Percentiles rank a stretch among this genome's conserved stretches.
phyloP scores from a whole-genome alignment of 2,113 vertebrate genomes.

The Chrysemys picta region DNA sequence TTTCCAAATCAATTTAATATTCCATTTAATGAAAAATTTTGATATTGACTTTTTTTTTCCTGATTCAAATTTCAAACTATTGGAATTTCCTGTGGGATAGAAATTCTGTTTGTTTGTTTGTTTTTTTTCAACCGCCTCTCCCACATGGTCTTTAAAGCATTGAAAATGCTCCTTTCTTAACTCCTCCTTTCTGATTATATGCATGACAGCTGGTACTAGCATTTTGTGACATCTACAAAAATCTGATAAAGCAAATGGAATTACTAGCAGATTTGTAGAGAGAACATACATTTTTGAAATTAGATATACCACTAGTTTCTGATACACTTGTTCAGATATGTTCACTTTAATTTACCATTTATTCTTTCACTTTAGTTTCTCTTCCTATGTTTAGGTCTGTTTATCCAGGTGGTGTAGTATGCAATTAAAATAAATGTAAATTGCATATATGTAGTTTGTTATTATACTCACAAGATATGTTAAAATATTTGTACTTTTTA shows the following conservation, averaged over 20 bases:
- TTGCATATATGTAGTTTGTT: neutral
- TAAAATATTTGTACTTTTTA: neutral
- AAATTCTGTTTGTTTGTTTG: neutral
- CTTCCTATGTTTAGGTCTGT: neutral
- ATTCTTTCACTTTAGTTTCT: neutral
- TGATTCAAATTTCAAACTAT: neutral
- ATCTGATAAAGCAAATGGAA: neutral
- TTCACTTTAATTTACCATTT: neutral
- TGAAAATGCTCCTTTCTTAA: neutral
- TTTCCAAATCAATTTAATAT: neutral
- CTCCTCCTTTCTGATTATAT: neutral
- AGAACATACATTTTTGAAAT: neutral
- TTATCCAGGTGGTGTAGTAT: rapidly evolving
- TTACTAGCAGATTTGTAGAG: neutral
- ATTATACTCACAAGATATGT: neutral
- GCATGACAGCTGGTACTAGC: neutral
- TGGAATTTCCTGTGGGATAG: neutral
- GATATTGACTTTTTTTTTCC: neutral
- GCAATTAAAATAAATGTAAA: neutral
- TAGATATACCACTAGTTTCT: neutral
- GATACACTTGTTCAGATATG: neutral
- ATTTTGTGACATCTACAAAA: neutral
- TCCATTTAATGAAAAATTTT: neutral
- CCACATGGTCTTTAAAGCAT: neutral
- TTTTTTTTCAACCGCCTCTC: neutral